Base-by-base conservation (phyloP, 1,140 invertebrate genomes). In the Chrysopa pallens region DNA sequence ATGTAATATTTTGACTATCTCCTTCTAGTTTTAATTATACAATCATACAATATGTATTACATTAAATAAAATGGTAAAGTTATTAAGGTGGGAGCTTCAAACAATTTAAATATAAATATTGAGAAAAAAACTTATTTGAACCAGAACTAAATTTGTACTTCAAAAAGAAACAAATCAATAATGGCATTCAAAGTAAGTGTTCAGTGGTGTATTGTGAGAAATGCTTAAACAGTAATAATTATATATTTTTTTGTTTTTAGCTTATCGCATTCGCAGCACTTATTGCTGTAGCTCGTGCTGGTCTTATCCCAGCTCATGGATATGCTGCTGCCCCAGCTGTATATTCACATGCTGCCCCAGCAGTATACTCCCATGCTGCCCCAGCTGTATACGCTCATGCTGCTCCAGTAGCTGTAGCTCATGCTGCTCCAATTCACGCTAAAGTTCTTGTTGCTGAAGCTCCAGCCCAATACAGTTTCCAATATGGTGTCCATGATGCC, bases 401-500 rank as follows among this genome's bases (percentile, higher is more conserved):
- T 4, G 6, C 27, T 15, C 8, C 48, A 27, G 40, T 23, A 23
- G 17, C 17, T 23, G 17, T 23, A 23, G 17, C 17, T 27, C 47
- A 45, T 29, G 45, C 33, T 45, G 38, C 50, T 14, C 42, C 46
- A 23, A 23, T 23, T 23, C 17, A 23, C 17, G 17, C 17, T 23
- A 23, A 23, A 8, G 29, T 47, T 0, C 39, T 38, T 29, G 44
- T 48, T 41, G 44, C 45, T 41, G 39, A 46, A 40, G 36, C 44
- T 12, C 31, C 31, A 12, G 31, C 31, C n/a, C 2, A 72, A 47
- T 84, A 84, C 59, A 70, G 71, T 47, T 82, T 78, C 53, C 78
- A 75, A 50, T 84, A 84, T 53, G 74, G 73, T 9, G 76, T 84
- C 8, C 69, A 76, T 49, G 80, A 84, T 55, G 67, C 70, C 33